Evolutionary conservation across 2,797 vertebrate species (phyloP).

Genomic region (Gymnoscopelus braueri): DNA sequence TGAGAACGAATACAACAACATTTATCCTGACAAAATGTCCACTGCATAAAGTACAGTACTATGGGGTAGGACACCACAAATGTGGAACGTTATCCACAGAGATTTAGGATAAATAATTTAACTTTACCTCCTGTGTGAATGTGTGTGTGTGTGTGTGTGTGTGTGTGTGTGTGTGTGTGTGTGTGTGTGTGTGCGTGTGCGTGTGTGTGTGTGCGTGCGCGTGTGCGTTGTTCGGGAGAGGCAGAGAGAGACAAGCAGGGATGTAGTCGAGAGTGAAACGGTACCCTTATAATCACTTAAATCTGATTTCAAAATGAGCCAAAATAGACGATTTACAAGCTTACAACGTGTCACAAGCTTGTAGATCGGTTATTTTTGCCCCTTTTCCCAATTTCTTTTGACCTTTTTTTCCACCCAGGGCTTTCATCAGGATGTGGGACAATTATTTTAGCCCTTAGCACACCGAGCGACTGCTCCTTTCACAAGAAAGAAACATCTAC

Average conservation of each 20-base stretch:
- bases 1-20: slow-evolving; percentile 33
- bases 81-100: slow-evolving; percentile 35
- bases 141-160: neutral
- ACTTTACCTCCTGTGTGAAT: slow-evolving; percentile 12
- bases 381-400: too few relatives aligned
- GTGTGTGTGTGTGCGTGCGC: slow-evolving; percentile 27
- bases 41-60: slow-evolving; percentile 44
- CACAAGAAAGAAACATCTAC: too few relatives aligned
- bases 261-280: neutral
- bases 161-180: slow-evolving; percentile 24
- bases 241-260: slow-evolving; percentile 23
- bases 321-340: too few relatives aligned
- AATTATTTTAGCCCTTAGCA: too few relatives aligned
- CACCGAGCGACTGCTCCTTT: too few relatives aligned
- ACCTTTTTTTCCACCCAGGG: too few relatives aligned
- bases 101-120: slow-evolving; percentile 52
- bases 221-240: slow-evolving; percentile 26
- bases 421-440: too few relatives aligned
- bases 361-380: too few relatives aligned
- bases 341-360: too few relatives aligned
- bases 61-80: slow-evolving; percentile 31
- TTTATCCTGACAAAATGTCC: slow-evolving; percentile 49
- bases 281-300: too few relatives aligned
- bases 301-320: too few relatives aligned
- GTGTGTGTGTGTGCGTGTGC: neutral